These are phyloP conservation scores for Apeira syringaria DNA, from an alignment of 2,888 invertebrate species.

Conservation along the genomic window DNA sequence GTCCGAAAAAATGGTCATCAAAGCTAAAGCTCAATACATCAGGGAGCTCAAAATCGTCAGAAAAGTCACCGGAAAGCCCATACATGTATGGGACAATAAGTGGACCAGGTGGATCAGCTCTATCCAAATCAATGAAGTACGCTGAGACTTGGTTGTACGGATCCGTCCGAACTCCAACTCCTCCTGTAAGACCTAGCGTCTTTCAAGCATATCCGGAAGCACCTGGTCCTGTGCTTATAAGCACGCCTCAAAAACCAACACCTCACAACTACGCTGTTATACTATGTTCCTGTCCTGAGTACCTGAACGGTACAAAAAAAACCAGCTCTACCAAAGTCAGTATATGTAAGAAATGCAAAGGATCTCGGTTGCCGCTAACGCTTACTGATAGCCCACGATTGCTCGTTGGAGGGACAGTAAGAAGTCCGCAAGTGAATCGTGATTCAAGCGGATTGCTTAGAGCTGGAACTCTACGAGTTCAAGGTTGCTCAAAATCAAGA, in stretches of 20 bases:
- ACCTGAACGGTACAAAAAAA: slow-evolving; percentile 89
- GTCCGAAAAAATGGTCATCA: slow-evolving; percentile 89
- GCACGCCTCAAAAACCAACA: slow-evolving; percentile 81
- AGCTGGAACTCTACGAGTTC: slow-evolving; percentile 86
- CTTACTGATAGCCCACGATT: slow-evolving; percentile 83
- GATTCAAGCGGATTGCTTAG: slow-evolving; percentile 76
- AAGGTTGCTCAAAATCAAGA: slow-evolving; percentile 81
- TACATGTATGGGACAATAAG: slow-evolving; percentile 77
- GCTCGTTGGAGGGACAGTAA: slow-evolving; percentile 85
- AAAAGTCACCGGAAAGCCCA: slow-evolving; percentile 74
- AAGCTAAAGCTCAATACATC: slow-evolving; percentile 85
- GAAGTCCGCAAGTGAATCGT: slow-evolving; percentile 75
- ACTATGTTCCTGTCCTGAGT: slow-evolving; percentile 92
- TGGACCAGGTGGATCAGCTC: slow-evolving; percentile 87
- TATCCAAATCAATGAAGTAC: slow-evolving; percentile 93
- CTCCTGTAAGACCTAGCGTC: slow-evolving; percentile 72
- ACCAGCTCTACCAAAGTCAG: slow-evolving; percentile 89
- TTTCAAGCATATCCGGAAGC: slow-evolving; percentile 77
- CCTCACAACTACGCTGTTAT: slow-evolving; percentile 88
- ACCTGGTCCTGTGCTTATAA: slow-evolving; percentile 73
- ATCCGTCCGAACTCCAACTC: slow-evolving; percentile 85
- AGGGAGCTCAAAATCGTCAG: slow-evolving; percentile 71
- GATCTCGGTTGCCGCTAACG: slow-evolving; percentile 89
- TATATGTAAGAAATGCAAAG: slow-evolving; percentile 93
- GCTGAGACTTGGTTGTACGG: slow-evolving; percentile 94